phyloP scores from a whole-genome alignment of 2,797 vertebrate species.

The Pseudomugil tenellus region DNA sequence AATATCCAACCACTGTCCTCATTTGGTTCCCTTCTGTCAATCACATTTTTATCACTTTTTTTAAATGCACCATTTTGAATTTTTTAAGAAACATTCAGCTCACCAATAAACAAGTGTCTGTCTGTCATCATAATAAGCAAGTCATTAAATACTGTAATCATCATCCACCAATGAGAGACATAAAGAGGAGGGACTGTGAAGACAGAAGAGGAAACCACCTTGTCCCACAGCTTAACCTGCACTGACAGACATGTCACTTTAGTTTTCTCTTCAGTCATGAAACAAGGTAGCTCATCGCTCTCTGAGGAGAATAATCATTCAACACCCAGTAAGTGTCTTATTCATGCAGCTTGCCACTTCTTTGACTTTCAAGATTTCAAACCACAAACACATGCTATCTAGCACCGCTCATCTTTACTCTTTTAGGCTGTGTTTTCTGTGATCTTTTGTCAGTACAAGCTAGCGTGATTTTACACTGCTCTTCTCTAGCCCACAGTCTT shows the following conservation, averaged over 20 bases:
- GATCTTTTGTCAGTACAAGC: slow-evolving; percentile 28
- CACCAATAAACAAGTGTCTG: slow-evolving; percentile 4
- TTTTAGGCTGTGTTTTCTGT: slow-evolving; percentile 32
- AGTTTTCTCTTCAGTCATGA: slow-evolving; percentile 64
- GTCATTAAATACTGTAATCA: slow-evolving; percentile 37
- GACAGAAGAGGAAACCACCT: slow-evolving; percentile 71
- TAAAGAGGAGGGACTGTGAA: slow-evolving; percentile 75
- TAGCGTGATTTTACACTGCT: slow-evolving; percentile 16
- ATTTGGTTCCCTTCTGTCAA: slow-evolving; percentile 28
- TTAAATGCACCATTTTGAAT: background rate
- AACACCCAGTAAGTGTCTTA: slow-evolving; percentile 71
- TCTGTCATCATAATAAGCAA: slow-evolving; percentile 24
- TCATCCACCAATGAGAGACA: slow-evolving; percentile 59
- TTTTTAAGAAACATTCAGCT: background rate
- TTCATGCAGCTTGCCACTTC: slow-evolving; percentile 31
- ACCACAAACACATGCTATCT: slow-evolving; percentile 39
- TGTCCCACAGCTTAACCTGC: slow-evolving; percentile 71
- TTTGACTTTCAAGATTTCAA: slow-evolving; percentile 36
- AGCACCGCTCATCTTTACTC: slow-evolving; percentile 18
- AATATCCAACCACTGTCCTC: slow-evolving; percentile 41
- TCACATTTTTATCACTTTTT: background rate
- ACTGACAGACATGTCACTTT: slow-evolving; percentile 66
- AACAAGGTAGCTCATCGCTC: slow-evolving; percentile 49
- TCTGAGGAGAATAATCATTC: slow-evolving; percentile 57
- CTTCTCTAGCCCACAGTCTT: slow-evolving; percentile 38